A percentile compares a stretch with the other conserved stretches of the same genome.
Conservation (phyloP, 1,140 invertebrate genomes). For the Drosophila serrata region DNA sequence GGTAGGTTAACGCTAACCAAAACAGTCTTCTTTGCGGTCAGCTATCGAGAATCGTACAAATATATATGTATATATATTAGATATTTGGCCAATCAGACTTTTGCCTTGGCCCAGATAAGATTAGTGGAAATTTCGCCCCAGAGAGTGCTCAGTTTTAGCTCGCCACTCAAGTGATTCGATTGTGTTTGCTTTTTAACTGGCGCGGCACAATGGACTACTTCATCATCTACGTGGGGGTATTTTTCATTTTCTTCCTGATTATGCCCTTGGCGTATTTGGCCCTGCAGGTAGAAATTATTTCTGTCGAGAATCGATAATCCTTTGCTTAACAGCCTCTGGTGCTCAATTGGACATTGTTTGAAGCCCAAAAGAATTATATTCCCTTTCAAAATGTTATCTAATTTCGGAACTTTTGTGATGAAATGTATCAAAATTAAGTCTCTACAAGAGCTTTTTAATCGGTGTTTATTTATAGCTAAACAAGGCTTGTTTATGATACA, state of each 20-base stretch:
- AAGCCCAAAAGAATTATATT: background rate
- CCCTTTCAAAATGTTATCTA: background rate
- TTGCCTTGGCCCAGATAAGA: constrained; percentile 35
- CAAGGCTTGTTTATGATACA: background rate
- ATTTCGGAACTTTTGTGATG: background rate
- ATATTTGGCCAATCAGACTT: constrained; percentile 45
- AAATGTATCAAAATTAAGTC: background rate
- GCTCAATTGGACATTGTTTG: background rate
- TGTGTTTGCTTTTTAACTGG: constrained; percentile 13
- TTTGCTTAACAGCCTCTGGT: background rate
- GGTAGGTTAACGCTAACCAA: constrained; percentile 14
- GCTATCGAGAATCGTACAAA: constrained; percentile 4
- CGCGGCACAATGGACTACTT: constrained; percentile 53
- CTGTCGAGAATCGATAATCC: too few species aligned
- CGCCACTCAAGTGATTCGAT: constrained; percentile 47
- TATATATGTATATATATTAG: constrained; percentile 18
- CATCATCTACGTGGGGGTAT: constrained; percentile 48
- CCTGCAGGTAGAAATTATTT: constrained; percentile 47
- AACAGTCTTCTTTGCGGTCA: too few species aligned
- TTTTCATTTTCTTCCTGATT: constrained; percentile 59
- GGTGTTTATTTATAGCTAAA: background rate
- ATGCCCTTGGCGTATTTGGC: constrained; percentile 59
- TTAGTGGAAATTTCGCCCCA: constrained; percentile 14
- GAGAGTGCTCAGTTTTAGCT: constrained; percentile 35
- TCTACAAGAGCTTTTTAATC: background rate